Conservation (phyloP, 2,888 invertebrate genomes). For the Drosophila subquinaria region DNA sequence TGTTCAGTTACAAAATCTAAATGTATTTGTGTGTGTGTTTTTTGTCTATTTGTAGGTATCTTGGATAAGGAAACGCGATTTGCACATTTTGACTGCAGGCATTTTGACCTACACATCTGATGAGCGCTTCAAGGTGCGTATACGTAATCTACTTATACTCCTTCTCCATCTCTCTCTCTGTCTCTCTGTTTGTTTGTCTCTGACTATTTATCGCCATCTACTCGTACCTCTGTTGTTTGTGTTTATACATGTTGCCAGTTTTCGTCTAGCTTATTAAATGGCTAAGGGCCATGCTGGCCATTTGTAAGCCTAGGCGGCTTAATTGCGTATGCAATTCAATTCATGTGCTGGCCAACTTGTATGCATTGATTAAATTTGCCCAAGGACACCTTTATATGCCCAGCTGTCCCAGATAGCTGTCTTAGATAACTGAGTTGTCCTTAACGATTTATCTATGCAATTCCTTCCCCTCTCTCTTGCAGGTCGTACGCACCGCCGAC, state of each 20-base stretch:
- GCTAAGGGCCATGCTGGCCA: conserved; percentile 47
- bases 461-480: conserved; percentile 42
- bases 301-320: conserved; percentile 71
- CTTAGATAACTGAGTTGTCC: conserved; percentile 11
- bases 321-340: conserved; percentile 75
- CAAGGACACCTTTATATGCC: conserved; percentile 42
- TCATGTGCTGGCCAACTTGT: conserved; percentile 51
- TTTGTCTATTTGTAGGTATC: conserved; percentile 88
- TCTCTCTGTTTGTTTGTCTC: neutral
- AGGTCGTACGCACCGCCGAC: conserved; percentile 88
- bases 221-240: neutral
- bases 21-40: conserved; percentile 10
- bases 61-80: conserved; percentile 95
- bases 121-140: conserved; percentile 91
- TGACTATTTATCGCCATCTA: neutral
- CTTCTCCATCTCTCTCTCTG: neutral
- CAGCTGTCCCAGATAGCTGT: conserved; percentile 5
- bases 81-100: conserved; percentile 94
- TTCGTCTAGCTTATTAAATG: conserved; percentile 65
- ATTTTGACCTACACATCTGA: conserved; percentile 95
- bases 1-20: conserved; percentile 10
- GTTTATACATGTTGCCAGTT: neutral
- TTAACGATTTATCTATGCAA: conserved; percentile 65
- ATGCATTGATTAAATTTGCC: conserved; percentile 78
- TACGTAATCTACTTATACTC: conserved; percentile 58